Conservation (phyloP, 2,113 vertebrate species). For the Eretmochelys imbricata region DNA sequence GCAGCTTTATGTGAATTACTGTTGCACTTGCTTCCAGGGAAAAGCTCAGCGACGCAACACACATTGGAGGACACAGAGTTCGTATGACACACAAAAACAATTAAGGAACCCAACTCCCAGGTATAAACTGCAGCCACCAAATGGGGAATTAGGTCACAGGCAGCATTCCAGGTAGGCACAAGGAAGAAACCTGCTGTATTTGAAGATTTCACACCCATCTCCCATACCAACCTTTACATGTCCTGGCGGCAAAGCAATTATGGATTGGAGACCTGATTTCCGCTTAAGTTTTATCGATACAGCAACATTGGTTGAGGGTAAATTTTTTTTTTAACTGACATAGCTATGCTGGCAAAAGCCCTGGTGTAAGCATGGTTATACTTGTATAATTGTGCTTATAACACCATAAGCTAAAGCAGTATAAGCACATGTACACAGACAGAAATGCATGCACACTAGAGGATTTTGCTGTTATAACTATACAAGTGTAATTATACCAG, state of each 20-base stretch:
- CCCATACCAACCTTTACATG: not conserved
- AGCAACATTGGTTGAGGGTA: not conserved
- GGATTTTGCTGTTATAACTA: not conserved
- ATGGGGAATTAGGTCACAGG: not conserved
- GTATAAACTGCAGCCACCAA: not conserved
- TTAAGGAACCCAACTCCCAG: not conserved
- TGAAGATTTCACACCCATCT: not conserved
- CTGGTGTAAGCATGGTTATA: not conserved
- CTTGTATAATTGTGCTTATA: not conserved
- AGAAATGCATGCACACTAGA: not conserved
- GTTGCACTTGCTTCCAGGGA: not conserved
- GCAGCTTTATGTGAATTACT: not conserved
- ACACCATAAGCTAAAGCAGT: not conserved
- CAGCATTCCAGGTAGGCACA: not conserved
- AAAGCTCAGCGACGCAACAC: not conserved
- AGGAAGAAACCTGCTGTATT: not conserved
- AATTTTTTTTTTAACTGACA: not conserved
- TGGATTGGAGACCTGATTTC: not conserved
- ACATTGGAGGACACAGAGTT: not conserved
- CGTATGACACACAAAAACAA: not conserved
- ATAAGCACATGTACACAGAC: not conserved
- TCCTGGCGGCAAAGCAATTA: not conserved
- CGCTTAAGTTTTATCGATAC: not conserved
- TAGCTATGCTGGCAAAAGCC: not conserved
- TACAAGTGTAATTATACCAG: not conserved